Base-by-base conservation (phyloP, 1,140 invertebrate species). In the Cotesia chilonis region DNA sequence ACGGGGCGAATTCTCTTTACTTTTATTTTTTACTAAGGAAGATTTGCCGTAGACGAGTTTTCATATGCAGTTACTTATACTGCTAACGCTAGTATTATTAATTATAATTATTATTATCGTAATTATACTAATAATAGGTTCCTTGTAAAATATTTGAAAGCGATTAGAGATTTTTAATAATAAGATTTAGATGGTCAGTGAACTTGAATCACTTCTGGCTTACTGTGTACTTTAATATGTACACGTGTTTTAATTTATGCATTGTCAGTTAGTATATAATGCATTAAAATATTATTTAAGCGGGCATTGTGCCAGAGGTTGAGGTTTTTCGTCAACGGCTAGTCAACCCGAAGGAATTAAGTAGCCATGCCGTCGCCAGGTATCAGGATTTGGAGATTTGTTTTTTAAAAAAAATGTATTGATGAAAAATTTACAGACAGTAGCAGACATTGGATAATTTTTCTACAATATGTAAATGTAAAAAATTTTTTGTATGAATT, bases 351-450 rank as follows among this genome's bases (percentile, higher is more conserved):
- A 6, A 35, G 59, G 20, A 20, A 9, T 6, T 20, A 9, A 35
- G 59, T 20, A 6, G 3, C 59, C 28, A 36, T 35, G 59, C 59
- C 59, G 59, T 60, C 59, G 59, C n/a, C 59, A 60, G 59, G 59
- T 60, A 20, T 60, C 10, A 6, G 28, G 28, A 20, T 4, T 60
- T 60, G 4, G 14, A 20, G 20, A 60, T 20, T 35, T 57, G 17
- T 12, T 57, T n/a, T 57, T 12, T 3, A 6, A 4, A 17, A 57
- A 57, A 57, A 9, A 3, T 51, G 1, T 7, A 3, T 51, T 9
- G 47, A 51, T 51, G 4, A 51, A 51, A 51, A 51, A 51, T 9
- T 51, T 51, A 51, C 12, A 3, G 7, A 51, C 7, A 51, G 12
- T 51, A 28, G 28, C 28, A 28, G 28, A 28, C 28, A 28, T 28